phyloP scores from a whole-genome alignment of 1,140 invertebrate species.

The Periplaneta americana region DNA sequence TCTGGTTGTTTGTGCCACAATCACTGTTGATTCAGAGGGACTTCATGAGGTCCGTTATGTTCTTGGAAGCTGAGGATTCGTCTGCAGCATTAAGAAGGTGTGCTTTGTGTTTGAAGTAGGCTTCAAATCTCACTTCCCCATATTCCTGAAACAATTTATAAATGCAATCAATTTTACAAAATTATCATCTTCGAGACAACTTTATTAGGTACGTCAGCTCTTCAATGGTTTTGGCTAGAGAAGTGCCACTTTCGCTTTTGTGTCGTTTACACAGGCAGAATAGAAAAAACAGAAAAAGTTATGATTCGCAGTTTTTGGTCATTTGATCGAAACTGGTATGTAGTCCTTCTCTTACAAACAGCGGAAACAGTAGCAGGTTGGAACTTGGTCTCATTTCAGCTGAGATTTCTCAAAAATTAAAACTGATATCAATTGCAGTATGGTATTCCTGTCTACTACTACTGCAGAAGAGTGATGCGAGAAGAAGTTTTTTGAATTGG shows the following conservation, averaged over 20 bases:
- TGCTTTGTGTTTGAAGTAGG: conserved; percentile 14
- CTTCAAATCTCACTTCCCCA: conserved; percentile 19
- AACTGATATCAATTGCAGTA: too few species aligned
- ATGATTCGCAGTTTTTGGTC: background rate
- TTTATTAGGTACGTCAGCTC: background rate
- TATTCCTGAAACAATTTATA: conserved; percentile 23
- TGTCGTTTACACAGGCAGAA: background rate
- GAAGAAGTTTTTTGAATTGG: too few species aligned
- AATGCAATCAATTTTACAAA: background rate
- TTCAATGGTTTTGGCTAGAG: background rate
- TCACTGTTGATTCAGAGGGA: background rate
- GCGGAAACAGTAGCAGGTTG: too few species aligned
- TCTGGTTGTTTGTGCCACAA: background rate
- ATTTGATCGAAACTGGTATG: background rate
- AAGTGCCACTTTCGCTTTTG: background rate
- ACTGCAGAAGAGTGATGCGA: too few species aligned
- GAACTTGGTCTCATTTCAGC: too few species aligned
- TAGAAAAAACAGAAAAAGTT: background rate
- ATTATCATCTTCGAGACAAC: background rate
- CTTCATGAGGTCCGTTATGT: background rate
- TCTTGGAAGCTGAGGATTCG: background rate
- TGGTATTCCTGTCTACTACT: too few species aligned
- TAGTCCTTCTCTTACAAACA: background rate
- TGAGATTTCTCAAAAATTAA: too few species aligned
- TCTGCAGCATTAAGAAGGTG: background rate